phyloP scores from a whole-genome alignment of 2,888 invertebrate species.

The Xestobium rufovillosum region DNA sequence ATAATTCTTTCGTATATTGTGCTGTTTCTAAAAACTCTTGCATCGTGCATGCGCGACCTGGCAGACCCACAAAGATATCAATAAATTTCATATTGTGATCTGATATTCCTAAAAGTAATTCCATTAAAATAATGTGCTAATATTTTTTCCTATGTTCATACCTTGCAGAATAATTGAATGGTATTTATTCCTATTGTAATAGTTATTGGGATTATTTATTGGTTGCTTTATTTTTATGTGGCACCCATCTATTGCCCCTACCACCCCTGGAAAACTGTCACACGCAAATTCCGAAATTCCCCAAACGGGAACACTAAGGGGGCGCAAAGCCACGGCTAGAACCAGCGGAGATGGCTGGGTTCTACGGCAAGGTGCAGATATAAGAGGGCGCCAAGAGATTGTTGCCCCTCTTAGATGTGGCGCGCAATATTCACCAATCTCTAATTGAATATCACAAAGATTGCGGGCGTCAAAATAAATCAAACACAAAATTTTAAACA shows the following conservation, averaged over 20 bases:
- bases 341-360: too few species aligned
- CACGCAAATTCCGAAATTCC: too few species aligned
- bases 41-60: slow-evolving; percentile 16
- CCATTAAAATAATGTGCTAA: slow-evolving; percentile 6
- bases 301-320: too few species aligned
- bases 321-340: too few species aligned
- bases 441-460: too few species aligned
- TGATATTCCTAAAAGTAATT: slow-evolving; percentile 13
- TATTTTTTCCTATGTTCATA: not conserved
- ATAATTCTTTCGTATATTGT: slow-evolving; percentile 13
- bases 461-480: too few species aligned
- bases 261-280: slow-evolving; percentile 11
- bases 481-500: too few species aligned
- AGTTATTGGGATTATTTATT: slow-evolving; percentile 10
- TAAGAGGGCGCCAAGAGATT: too few species aligned
- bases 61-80: slow-evolving; percentile 14
- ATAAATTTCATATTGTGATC: slow-evolving; percentile 16
- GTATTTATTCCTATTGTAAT: slow-evolving; percentile 12
- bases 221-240: slow-evolving; percentile 13
- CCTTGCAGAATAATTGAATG: slow-evolving; percentile 11
- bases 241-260: slow-evolving; percentile 15
- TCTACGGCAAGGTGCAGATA: too few species aligned
- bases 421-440: too few species aligned
- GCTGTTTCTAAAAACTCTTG: slow-evolving; percentile 14
- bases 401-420: too few species aligned